Base-by-base conservation (phyloP, 2,888 invertebrate genomes). In the Archips crataeganus region DNA sequence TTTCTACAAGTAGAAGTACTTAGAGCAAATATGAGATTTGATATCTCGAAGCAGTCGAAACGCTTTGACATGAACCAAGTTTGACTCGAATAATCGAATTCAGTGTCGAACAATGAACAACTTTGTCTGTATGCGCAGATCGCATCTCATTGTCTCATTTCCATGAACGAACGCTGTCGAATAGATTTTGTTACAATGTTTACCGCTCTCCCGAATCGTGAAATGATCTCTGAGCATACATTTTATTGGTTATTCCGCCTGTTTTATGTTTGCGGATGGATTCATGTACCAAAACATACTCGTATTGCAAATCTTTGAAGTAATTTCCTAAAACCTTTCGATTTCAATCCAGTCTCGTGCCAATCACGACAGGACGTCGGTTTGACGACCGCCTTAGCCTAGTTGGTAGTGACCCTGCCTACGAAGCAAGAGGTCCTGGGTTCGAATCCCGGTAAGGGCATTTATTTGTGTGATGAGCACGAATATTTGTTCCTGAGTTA, bases 81-180 rank as follows among this genome's bases (percentile, higher is more conserved):
- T 9, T 15, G 23, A 23, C 9, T 8, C 2, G 3, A 15, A 15
- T 54, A 57, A 32, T 32, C 11, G 32, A 57, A 10, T 32, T 32
- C 3, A 6, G 9, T 11, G 3, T 32, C 23, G 32, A 11, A 57
- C 69, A 15, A 69, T 60, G 45, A 60, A 39, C 69, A 69, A 61
- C 69, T 69, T 69, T 69, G 32, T 45, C 60, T n/a, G 61, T 61
- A 32, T 49, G 61, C 49, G 9, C 51, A 69, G 45, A 61, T 69
- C 51, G 32, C 49, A 69, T 51, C 32, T 32, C 57, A 57, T 57
- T 15, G 23, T 57, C 57, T 57, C 32, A 57, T 57, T 57, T 57
- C 57, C 11, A 10, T 32, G 10, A 57, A 32, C 4, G 57, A 57
- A 32, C 57, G 11, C 15, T 49, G 54, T 57, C 32, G 32, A 57